Base-by-base conservation (phyloP, 1,140 invertebrate genomes). In the Marisa cornuarietis region DNA sequence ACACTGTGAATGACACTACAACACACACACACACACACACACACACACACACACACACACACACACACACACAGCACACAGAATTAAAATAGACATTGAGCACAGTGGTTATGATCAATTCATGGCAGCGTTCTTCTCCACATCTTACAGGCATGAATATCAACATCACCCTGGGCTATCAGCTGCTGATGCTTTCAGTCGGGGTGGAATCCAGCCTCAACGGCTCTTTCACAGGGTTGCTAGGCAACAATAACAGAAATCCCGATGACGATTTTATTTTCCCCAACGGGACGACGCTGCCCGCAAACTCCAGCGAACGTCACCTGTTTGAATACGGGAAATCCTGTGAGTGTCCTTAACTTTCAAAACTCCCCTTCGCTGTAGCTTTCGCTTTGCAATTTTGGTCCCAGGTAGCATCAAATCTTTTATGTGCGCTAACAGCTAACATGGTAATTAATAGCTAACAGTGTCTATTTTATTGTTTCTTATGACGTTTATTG, bases 231-330 rank as follows among this genome's bases (percentile, higher is more conserved):
- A 78, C 49, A 52, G 83, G 83, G 18, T 79, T 84, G 26, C 65
- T 82, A 26, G 83, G 83, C 16, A 75, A 81, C 51, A 76, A 68
- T n/a, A 82, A 84, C 68, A 61, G 71, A 31, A 54, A 81, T 65
- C 61, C 66, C 10, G 52, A 69, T n/a, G 81, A 84, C 76, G 83
- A 84, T 42, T 81, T 84, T 24, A 79, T 75, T 4, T 69, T 69
- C 26, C 77, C 78, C 61, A 76, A 83, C 77, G 83, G 79, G 52
- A 79, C 76, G 51, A 63, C 16, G 1, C 31, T 81, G 51, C 69
- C 78, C 3, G 68, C 42, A 18, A 76, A 79, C 63, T 71, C 81
- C 14, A 31, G 7, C 42, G 81, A 83, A 22, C 62, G 76, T 20
- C 42, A 52, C 8, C 74, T 84, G n/a, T 75, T 79, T 49, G 69